A percentile compares a stretch with the other conserved stretches of the same genome.
Conservation (phyloP, 2,113 vertebrate genomes). For the Arvicanthis niloticus region DNA sequence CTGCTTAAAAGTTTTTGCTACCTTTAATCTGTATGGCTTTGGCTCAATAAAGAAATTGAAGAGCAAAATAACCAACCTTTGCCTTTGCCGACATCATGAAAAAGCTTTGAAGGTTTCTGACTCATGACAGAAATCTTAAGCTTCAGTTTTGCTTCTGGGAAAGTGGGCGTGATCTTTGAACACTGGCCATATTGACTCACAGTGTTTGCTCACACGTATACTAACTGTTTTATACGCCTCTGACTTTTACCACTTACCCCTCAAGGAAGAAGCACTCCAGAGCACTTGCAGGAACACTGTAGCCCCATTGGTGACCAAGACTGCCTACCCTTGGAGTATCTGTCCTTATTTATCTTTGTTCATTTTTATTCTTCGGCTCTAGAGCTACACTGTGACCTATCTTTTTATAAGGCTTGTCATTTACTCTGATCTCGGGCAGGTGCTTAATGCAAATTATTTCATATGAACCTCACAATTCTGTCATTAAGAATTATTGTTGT, state of each 20-base stretch:
- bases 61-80: neutral
- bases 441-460: neutral
- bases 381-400: neutral
- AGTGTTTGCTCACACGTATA: neutral
- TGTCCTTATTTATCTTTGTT: neutral
- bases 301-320: neutral
- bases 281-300: neutral
- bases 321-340: neutral
- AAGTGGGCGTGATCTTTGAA: neutral
- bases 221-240: neutral
- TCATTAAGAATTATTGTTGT: neutral
- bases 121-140: neutral
- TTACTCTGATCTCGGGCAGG: neutral
- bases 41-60: neutral
- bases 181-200: neutral
- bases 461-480: neutral
- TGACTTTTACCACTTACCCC: neutral
- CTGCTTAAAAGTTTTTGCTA: neutral
- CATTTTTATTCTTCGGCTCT: conserved; percentile 10
- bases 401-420: neutral
- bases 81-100: neutral
- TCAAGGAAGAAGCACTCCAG: neutral
- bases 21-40: conserved; percentile 20
- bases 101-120: neutral
- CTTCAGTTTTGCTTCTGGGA: conserved; percentile 2